These are phyloP conservation scores for Huso huso DNA, from an alignment of 2,797 vertebrate genomes.

Conservation along the genomic window DNA sequence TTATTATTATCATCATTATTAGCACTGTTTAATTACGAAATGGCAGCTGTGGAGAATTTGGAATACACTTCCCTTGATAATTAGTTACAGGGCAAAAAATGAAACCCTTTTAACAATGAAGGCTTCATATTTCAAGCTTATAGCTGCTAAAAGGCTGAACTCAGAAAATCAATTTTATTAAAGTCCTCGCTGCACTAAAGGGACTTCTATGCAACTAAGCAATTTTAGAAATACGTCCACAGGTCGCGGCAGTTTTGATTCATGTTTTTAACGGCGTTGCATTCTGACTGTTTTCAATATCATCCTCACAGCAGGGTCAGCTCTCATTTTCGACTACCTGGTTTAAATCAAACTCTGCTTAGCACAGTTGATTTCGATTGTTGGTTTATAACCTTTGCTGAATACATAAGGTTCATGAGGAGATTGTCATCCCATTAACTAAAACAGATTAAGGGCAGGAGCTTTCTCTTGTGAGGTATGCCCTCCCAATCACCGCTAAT, in stretches of 20 bases:
- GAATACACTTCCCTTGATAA: slow-evolving; percentile 87
- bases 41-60: slow-evolving; percentile 89
- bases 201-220: slow-evolving; percentile 90
- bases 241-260: slow-evolving; percentile 72
- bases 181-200: slow-evolving; percentile 94
- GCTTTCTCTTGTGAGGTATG: background rate
- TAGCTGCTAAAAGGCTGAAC: slow-evolving; percentile 95
- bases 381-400: slow-evolving; percentile 45
- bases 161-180: slow-evolving; percentile 99
- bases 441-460: slow-evolving; percentile 5
- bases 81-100: slow-evolving; percentile 89
- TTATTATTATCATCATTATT: slow-evolving; percentile 63
- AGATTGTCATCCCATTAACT: slow-evolving; percentile 14
- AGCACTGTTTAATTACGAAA: slow-evolving; percentile 98
- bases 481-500: too few relatives aligned
- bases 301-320: slow-evolving; percentile 77
- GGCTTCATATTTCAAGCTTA: slow-evolving; percentile 98
- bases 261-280: slow-evolving; percentile 78
- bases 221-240: slow-evolving; percentile 91
- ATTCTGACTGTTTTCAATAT: slow-evolving; percentile 78
- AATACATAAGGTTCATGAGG: slow-evolving; percentile 50
- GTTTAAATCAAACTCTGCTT: slow-evolving; percentile 70
- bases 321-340: slow-evolving; percentile 59
- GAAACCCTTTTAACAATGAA: slow-evolving; percentile 95
- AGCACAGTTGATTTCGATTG: slow-evolving; percentile 62